These are phyloP conservation scores for Caenorhabditis tropicalis DNA, from an alignment of 1,140 invertebrate species.

Conservation along the genomic window DNA sequence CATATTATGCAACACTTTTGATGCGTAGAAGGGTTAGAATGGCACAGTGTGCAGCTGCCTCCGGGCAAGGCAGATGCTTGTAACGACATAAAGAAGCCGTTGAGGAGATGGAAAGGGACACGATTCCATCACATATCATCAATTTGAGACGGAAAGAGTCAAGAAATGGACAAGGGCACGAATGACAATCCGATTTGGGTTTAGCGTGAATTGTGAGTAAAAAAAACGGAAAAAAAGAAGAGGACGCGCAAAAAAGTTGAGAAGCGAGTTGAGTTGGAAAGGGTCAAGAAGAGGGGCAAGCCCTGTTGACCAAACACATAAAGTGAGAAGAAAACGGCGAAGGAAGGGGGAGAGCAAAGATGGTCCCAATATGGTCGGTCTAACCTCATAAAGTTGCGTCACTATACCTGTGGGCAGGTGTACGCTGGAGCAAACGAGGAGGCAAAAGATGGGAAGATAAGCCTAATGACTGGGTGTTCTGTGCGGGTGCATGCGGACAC, in stretches of 20 bases:
- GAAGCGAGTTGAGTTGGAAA: no score
- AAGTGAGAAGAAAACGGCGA: neutral
- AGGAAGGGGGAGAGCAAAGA: neutral
- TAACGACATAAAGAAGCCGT: constrained; percentile 38
- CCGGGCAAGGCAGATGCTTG: constrained; percentile 1
- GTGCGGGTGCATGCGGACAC: neutral
- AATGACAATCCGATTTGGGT: neutral
- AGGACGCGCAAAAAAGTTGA: neutral
- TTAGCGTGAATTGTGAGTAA: constrained; percentile 1
- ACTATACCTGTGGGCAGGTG: constrained; percentile 29
- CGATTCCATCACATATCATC: constrained; percentile 44
- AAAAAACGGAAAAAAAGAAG: neutral
- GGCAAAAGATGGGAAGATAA: neutral
- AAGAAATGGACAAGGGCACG: constrained; percentile 3
- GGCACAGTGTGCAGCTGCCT: constrained; percentile 21
- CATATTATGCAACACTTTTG: constrained; percentile 31
- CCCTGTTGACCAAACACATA: constrained; percentile 24
- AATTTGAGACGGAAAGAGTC: constrained; percentile 31
- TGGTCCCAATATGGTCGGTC: constrained; percentile 13
- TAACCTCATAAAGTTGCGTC: constrained; percentile 31
- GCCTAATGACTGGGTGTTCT: constrained; percentile 31
- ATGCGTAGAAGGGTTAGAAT: neutral
- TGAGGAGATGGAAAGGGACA: constrained; percentile 13
- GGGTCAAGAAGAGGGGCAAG: constrained; percentile 8
- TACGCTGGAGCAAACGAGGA: constrained; percentile 29